Evolutionary conservation across 2,888 invertebrate species (phyloP).

Genomic region (Craniophora ligustri): DNA sequence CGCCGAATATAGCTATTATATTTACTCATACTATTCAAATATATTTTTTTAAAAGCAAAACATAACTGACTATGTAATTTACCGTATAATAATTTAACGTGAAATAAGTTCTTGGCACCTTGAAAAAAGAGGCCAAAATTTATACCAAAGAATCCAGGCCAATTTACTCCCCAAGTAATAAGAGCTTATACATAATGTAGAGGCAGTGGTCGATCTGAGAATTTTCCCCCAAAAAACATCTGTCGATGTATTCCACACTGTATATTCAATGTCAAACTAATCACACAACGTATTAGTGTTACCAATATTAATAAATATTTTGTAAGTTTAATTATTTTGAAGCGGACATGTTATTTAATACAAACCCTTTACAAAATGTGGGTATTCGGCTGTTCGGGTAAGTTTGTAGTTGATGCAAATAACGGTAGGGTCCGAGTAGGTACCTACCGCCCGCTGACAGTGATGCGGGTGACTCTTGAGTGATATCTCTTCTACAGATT

Average conservation of each 20-base stretch:
- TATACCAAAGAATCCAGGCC: no score
- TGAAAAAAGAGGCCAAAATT: no score
- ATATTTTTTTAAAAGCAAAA: no score
- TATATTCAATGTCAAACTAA: slow-evolving; percentile 1
- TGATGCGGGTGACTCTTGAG: slow-evolving; percentile 74
- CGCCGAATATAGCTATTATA: no score
- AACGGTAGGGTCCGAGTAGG: slow-evolving; percentile 56
- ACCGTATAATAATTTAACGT: no score
- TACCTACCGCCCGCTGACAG: slow-evolving; percentile 69
- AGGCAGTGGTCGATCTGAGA: neutral
- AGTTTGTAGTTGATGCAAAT: slow-evolving; percentile 64
- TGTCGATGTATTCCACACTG: neutral
- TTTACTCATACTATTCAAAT: no score
- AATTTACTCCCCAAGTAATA: neutral
- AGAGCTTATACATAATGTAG: neutral
- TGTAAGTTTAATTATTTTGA: slow-evolving; percentile 2
- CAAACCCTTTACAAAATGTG: slow-evolving; percentile 11
- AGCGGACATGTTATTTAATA: slow-evolving; percentile 19
- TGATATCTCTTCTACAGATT: slow-evolving; percentile 63
- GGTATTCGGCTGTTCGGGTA: slow-evolving; percentile 42
- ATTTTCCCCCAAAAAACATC: neutral
- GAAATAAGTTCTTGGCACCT: no score
- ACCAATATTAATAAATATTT: neutral
- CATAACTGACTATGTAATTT: no score
- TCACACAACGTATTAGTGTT: neutral